These are phyloP conservation scores for Poeciliopsis prolifica DNA, from an alignment of 2,113 vertebrate genomes.

Conservation along the genomic window DNA sequence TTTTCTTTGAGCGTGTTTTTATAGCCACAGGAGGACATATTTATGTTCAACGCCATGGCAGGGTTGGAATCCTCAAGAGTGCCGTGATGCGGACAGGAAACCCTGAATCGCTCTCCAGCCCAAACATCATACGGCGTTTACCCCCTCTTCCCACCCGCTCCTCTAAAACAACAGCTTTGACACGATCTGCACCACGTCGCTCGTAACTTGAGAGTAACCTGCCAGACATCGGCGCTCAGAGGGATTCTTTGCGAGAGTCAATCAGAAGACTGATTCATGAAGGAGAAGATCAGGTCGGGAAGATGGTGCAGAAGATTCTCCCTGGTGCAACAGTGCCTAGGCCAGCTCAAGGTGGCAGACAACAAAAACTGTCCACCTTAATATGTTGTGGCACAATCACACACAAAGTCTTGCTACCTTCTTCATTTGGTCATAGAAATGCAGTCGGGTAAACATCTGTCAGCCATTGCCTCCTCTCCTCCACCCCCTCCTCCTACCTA, in stretches of 20 bases:
- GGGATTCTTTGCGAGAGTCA: constrained; percentile 70
- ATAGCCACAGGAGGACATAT: constrained; percentile 52
- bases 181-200: constrained; percentile 54
- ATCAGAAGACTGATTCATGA: constrained; percentile 52
- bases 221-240: constrained; percentile 32
- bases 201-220: constrained; percentile 67
- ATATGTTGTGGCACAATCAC: not conserved
- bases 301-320: not conserved
- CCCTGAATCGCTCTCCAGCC: constrained; percentile 62
- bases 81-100: constrained; percentile 66
- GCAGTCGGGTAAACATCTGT: constrained; percentile 77
- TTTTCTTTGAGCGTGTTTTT: constrained; percentile 51
- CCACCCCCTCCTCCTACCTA: constrained; percentile 35
- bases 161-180: constrained; percentile 76
- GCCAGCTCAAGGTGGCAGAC: constrained; percentile 56
- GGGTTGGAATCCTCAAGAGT: constrained; percentile 61
- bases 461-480: constrained; percentile 67
- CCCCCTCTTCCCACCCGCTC: constrained; percentile 41
- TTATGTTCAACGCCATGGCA: constrained; percentile 57
- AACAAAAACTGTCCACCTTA: constrained; percentile 6
- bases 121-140: constrained; percentile 62
- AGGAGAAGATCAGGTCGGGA: not conserved
- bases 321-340: constrained; percentile 3
- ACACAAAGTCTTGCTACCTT: constrained; percentile 33
- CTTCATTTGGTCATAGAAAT: constrained; percentile 53